phyloP scores from a whole-genome alignment of 2,113 vertebrate genomes.

The Columba janthina region DNA sequence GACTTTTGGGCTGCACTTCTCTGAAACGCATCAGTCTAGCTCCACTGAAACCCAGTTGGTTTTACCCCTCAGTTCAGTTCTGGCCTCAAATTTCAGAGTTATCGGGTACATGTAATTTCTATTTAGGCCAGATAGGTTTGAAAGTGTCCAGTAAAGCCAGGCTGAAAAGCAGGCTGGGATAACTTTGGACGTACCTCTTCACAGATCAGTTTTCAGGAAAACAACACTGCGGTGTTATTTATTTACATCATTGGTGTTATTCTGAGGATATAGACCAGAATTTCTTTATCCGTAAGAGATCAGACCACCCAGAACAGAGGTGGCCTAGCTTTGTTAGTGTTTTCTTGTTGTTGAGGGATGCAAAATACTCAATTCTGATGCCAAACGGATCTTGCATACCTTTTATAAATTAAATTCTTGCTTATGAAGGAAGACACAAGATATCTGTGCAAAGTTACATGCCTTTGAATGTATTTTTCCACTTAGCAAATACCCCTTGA shows the following conservation, averaged over 20 bases:
- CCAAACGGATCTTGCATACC: neutral
- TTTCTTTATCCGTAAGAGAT: neutral
- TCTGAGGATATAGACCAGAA: neutral
- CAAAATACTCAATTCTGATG: neutral
- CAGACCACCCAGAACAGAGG: neutral
- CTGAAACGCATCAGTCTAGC: neutral
- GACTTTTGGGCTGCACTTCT: neutral
- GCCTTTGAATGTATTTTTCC: neutral
- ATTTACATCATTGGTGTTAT: neutral
- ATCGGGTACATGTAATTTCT: neutral
- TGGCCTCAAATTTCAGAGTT: neutral
- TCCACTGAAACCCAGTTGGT: neutral
- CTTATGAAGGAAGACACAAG: neutral
- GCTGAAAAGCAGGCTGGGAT: neutral
- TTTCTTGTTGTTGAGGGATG: neutral
- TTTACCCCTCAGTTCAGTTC: neutral
- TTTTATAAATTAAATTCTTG: neutral
- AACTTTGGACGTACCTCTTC: neutral
- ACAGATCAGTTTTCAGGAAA: neutral
- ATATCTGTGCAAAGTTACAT: neutral
- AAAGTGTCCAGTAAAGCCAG: neutral
- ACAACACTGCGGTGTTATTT: neutral
- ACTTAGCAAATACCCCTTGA: neutral
- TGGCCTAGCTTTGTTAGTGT: neutral
- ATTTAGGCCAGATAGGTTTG: neutral